Evolutionary conservation across 2,797 vertebrate species (phyloP).

Genomic region (Danio tinwini): DNA sequence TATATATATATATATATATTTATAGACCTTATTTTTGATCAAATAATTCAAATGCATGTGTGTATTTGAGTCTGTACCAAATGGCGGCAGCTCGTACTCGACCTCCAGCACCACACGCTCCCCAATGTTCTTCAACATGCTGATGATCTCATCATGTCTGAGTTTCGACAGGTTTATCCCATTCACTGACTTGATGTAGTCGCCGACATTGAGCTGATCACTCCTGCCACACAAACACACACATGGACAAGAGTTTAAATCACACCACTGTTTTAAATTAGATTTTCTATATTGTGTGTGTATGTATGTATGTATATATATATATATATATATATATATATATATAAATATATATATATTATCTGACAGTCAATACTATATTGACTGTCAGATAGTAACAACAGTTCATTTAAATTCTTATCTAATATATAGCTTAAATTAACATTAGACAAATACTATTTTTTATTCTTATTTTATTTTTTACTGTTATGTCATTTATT

Average conservation of each 20-base stretch:
- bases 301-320: no score
- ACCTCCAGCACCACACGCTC: conserved; percentile 96
- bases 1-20: background rate
- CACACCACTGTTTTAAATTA: no score
- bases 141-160: conserved; percentile 95
- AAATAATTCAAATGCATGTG: background rate
- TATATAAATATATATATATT: no score
- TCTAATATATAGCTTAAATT: no score
- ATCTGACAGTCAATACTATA: no score
- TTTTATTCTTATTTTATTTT: no score
- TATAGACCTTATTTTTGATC: background rate
- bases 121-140: conserved; percentile 94
- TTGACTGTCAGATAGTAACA: no score
- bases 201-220: conserved; percentile 94
- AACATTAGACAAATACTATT: no score
- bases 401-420: no score
- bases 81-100: conserved; percentile 92
- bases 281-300: no score
- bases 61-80: conserved; percentile 72
- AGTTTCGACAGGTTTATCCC: conserved; percentile 95
- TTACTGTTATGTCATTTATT: no score
- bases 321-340: no score
- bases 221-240: conserved; percentile 78
- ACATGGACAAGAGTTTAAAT: background rate
- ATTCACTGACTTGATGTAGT: conserved; percentile 96